Evolutionary conservation across 2,113 vertebrate species (phyloP).

Genomic region (Hassar affinis): DNA sequence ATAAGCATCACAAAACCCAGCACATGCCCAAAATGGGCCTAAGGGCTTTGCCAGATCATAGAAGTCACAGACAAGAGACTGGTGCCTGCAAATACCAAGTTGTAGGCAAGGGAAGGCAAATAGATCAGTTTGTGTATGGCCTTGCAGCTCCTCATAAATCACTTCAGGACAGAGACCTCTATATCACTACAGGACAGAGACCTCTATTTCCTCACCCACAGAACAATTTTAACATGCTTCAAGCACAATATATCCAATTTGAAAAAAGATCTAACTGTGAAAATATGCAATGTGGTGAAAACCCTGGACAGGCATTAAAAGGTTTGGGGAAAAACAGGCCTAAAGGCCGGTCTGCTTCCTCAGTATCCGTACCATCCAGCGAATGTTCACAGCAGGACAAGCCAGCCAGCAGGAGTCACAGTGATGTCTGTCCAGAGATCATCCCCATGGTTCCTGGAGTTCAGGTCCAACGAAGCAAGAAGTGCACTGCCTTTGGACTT

Average conservation of each 20-base stretch:
- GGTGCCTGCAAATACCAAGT: constrained; percentile 24
- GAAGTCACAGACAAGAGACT: constrained; percentile 38
- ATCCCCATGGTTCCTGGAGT: constrained; percentile 57
- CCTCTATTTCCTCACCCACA: constrained; percentile 25
- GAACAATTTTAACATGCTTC: constrained; percentile 18
- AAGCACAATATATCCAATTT: constrained; percentile 19
- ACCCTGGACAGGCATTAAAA: constrained; percentile 52
- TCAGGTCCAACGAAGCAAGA: constrained; percentile 68
- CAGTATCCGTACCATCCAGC: constrained; percentile 69
- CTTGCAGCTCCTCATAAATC: constrained; percentile 4
- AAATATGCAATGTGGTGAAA: constrained; percentile 22
- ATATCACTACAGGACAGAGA: constrained; percentile 19
- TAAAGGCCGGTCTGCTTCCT: constrained; percentile 67
- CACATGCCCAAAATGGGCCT: constrained; percentile 54
- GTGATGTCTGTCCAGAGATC: constrained; percentile 71
- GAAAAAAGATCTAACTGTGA: constrained; percentile 14
- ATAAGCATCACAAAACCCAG: constrained; percentile 49
- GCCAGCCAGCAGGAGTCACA: constrained; percentile 61
- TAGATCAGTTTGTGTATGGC: constrained; percentile 15
- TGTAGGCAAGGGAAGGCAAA: constrained; percentile 3
- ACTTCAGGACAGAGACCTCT: constrained; percentile 9
- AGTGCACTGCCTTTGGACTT: constrained; percentile 61
- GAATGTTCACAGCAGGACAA: constrained; percentile 74
- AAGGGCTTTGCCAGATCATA: constrained; percentile 50
- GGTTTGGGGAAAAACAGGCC: constrained; percentile 64